A percentile compares a stretch with the other conserved stretches of the same genome.
Evolutionary conservation across 1,140 invertebrate genomes (phyloP).

Genomic region (Polypedilum vanderplanki): DNA sequence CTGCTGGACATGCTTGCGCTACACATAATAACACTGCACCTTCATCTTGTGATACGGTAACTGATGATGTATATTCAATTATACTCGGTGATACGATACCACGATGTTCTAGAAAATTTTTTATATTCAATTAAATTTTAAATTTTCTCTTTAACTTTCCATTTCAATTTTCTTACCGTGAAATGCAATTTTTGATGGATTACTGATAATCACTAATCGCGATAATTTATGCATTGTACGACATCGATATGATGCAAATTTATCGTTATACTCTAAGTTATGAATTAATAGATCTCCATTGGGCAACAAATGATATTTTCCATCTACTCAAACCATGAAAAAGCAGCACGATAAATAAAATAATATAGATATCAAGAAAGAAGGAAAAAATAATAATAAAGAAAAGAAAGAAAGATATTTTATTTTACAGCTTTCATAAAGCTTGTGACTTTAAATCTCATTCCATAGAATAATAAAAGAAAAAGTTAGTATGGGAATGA

Average conservation of each 20-base stretch:
- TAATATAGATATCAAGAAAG: no score
- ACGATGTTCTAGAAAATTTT: conserved; percentile 51
- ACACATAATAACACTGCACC: conserved; percentile 65
- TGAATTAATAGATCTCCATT: conserved; percentile 74
- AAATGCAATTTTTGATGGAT: conserved; percentile 62
- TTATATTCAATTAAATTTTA: conserved; percentile 1
- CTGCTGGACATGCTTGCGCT: conserved; percentile 64
- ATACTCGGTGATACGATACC: conserved; percentile 60
- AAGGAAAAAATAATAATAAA: no score
- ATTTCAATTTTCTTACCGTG: conserved; percentile 50
- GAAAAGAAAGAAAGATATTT: no score
- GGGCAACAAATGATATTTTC: conserved; percentile 69
- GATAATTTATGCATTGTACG: conserved; percentile 71
- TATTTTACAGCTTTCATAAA: no score
- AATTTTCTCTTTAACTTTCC: background rate
- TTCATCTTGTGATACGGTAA: conserved; percentile 65
- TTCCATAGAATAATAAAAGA: no score
- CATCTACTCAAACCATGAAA: conserved; percentile 49
- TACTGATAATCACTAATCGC: conserved; percentile 63
- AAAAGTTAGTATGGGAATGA: no score
- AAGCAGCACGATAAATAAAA: no score
- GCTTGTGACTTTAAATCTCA: no score
- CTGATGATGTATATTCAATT: conserved; percentile 58
- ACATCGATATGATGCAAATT: conserved; percentile 66
- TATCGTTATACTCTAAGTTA: conserved; percentile 66